These are phyloP conservation scores for Acanthisitta chloris DNA, from an alignment of 2,113 vertebrate species.

Conservation along the genomic window DNA sequence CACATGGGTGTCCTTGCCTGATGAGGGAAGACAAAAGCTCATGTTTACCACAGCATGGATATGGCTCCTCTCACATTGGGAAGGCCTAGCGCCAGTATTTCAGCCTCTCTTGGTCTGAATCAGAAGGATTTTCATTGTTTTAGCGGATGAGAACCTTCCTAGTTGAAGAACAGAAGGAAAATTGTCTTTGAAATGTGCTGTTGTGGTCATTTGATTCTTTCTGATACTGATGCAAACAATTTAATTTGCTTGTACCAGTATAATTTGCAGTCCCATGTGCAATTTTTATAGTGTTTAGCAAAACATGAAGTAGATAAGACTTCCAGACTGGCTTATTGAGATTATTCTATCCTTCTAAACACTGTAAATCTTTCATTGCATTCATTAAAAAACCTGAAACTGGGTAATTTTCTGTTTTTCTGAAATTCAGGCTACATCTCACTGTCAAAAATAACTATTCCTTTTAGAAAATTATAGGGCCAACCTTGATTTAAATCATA, in stretches of 20 bases:
- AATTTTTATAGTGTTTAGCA: background rate
- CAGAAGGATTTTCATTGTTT: background rate
- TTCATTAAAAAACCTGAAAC: background rate
- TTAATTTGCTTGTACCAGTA: background rate
- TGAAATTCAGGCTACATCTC: background rate
- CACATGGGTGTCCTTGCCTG: accelerated
- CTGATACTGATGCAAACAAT: background rate
- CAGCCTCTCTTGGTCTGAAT: background rate
- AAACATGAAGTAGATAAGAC: background rate
- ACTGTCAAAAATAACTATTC: background rate
- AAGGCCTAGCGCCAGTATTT: background rate
- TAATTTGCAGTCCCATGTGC: background rate
- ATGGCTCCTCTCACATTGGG: background rate
- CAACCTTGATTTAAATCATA: background rate
- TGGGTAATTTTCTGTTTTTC: background rate
- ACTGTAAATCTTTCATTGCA: background rate
- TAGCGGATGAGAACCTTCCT: background rate
- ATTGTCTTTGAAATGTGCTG: background rate
- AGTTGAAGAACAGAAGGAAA: background rate
- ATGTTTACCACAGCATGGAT: accelerated
- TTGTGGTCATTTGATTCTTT: background rate
- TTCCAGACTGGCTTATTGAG: background rate
- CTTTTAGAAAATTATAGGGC: background rate
- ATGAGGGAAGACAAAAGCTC: accelerated
- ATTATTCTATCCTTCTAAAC: background rate